Conservation (phyloP, 2,797 vertebrate species). For the Cephalopachus bancanus region DNA sequence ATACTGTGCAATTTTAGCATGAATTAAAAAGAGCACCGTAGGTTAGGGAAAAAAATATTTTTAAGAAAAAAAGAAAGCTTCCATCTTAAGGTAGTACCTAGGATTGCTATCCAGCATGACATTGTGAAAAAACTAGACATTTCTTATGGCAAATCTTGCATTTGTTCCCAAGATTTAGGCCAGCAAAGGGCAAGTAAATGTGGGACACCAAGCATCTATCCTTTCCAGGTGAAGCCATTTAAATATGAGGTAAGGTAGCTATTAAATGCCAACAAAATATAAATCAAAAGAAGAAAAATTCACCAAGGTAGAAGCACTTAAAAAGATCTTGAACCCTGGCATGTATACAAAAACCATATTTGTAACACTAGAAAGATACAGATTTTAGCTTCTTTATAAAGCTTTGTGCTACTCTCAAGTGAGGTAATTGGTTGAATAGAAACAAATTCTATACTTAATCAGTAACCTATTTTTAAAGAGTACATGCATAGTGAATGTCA, state of each 20-base stretch:
- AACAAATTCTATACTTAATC: neutral
- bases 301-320: constrained; percentile 73
- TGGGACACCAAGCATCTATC: constrained; percentile 7
- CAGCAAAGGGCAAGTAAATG: constrained; percentile 60
- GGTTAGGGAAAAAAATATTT: too few relatives aligned
- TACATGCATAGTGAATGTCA: neutral
- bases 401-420: neutral
- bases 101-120: neutral
- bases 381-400: constrained; percentile 39
- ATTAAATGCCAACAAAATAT: constrained; percentile 76
- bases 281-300: constrained; percentile 75
- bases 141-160: neutral
- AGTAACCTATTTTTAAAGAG: neutral
- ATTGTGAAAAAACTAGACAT: neutral
- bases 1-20: neutral
- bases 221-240: constrained; percentile 70
- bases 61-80: neutral
- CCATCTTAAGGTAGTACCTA: neutral
- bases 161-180: constrained; percentile 56
- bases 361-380: constrained; percentile 41
- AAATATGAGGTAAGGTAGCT: constrained; percentile 78
- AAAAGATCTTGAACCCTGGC: constrained; percentile 71
- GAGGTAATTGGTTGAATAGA: neutral
- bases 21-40: neutral
- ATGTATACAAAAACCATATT: constrained; percentile 59